These are phyloP conservation scores for Mantis religiosa DNA, from an alignment of 2,888 invertebrate species.

Conservation along the genomic window DNA sequence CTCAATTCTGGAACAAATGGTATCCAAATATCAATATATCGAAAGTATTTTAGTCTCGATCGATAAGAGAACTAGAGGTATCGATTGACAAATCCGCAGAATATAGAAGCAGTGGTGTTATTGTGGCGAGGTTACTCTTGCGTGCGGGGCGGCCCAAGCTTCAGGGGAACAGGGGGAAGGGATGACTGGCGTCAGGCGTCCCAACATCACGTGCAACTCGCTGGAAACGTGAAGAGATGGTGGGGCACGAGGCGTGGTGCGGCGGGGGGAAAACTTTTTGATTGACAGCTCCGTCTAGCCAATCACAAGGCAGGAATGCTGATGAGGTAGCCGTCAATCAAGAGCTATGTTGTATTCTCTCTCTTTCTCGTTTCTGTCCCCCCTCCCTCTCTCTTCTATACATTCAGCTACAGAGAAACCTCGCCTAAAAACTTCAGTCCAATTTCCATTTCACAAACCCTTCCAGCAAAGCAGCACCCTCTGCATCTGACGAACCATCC, in stretches of 20 bases:
- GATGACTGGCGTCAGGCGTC: not conserved
- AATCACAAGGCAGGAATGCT: conserved; percentile 71
- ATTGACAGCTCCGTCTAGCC: conserved; percentile 78
- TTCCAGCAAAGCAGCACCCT: conserved; percentile 1
- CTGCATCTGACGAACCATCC: not conserved
- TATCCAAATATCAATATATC: not conserved
- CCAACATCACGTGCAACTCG: conserved; percentile 3
- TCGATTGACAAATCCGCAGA: not conserved
- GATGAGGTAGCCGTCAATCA: conserved; percentile 78
- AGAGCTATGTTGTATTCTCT: conserved; percentile 10
- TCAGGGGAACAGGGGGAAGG: too few relatives aligned
- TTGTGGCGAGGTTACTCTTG: not conserved
- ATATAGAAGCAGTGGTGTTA: not conserved
- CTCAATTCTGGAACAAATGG: too few relatives aligned
- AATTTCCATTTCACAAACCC: conserved; percentile 28
- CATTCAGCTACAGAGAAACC: not conserved
- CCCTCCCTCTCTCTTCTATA: not conserved
- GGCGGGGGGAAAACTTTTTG: conserved; percentile 50
- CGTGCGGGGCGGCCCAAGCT: not conserved
- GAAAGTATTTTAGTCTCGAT: not conserved
- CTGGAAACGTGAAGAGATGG: conserved; percentile 6
- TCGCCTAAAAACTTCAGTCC: conserved; percentile 40
- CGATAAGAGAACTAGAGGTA: not conserved
- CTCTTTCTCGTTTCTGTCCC: conserved; percentile 8
- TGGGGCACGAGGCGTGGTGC: conserved; percentile 6